Conservation (phyloP, 2,888 invertebrate genomes). For the Orchestes rusci region DNA sequence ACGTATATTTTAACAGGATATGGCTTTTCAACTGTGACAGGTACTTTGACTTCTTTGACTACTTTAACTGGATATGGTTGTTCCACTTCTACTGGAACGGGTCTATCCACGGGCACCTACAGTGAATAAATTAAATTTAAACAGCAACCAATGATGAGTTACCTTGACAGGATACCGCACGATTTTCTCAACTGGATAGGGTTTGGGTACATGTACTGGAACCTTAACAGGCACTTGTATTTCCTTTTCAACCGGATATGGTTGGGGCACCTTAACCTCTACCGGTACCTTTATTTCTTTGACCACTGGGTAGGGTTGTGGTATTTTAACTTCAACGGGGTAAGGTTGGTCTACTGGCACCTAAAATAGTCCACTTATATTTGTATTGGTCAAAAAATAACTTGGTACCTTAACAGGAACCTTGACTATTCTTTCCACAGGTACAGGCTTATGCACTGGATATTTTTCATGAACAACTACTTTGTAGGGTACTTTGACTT, state of each 20-base stretch:
- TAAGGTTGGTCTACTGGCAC: constrained; percentile 44
- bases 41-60: constrained; percentile 56
- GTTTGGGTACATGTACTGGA: constrained; percentile 56
- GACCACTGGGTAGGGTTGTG: constrained; percentile 26
- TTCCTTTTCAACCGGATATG: constrained; percentile 63
- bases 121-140: neutral
- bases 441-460: constrained; percentile 48
- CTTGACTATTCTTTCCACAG: constrained; percentile 66
- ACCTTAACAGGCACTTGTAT: constrained; percentile 61
- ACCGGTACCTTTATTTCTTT: constrained; percentile 27
- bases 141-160: neutral
- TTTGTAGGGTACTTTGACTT: constrained; percentile 23
- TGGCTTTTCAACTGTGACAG: constrained; percentile 51
- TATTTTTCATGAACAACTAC: constrained; percentile 20
- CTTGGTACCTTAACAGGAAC: constrained; percentile 54
- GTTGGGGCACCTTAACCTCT: constrained; percentile 50
- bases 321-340: constrained; percentile 59
- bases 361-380: constrained; percentile 3
- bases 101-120: constrained; percentile 17
- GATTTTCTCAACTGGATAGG: constrained; percentile 61
- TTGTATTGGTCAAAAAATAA: constrained; percentile 26
- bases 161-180: constrained; percentile 36
- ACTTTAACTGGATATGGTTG: constrained; percentile 58
- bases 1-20: constrained; percentile 51
- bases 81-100: constrained; percentile 31